phyloP scores from a whole-genome alignment of 2,797 vertebrate genomes.

The Cuculus canorus region DNA sequence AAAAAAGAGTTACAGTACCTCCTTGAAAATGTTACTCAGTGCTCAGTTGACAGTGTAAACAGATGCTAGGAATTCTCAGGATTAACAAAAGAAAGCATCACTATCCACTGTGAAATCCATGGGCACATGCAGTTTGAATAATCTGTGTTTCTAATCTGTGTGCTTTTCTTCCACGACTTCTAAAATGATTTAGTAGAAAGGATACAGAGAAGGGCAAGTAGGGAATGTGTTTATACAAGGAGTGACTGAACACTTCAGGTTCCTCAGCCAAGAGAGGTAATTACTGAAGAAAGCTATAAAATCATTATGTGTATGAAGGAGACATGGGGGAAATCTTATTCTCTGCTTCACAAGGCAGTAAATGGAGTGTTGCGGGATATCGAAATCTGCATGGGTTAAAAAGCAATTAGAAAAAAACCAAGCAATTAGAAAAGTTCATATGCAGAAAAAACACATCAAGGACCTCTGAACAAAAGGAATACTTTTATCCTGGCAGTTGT shows the following conservation, averaged over 20 bases:
- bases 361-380: neutral
- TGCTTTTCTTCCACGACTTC: neutral
- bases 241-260: neutral
- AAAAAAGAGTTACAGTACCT: neutral
- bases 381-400: neutral
- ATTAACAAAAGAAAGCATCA: neutral
- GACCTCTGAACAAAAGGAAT: neutral
- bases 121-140: neutral
- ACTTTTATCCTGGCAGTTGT: neutral
- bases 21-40: neutral
- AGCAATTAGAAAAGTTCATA: neutral
- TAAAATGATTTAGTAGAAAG: neutral
- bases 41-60: fast-evolving
- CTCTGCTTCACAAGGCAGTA: neutral
- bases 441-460: neutral
- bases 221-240: neutral
- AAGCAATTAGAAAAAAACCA: neutral
- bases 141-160: neutral
- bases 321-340: neutral
- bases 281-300: neutral
- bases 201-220: neutral
- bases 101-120: neutral
- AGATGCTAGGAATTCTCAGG: neutral
- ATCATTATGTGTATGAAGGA: neutral
- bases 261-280: neutral